Evolutionary conservation across 1,140 invertebrate species (phyloP), one percentile per base, ranked within the genome.

Genomic region (Papilio glaucus): DNA sequence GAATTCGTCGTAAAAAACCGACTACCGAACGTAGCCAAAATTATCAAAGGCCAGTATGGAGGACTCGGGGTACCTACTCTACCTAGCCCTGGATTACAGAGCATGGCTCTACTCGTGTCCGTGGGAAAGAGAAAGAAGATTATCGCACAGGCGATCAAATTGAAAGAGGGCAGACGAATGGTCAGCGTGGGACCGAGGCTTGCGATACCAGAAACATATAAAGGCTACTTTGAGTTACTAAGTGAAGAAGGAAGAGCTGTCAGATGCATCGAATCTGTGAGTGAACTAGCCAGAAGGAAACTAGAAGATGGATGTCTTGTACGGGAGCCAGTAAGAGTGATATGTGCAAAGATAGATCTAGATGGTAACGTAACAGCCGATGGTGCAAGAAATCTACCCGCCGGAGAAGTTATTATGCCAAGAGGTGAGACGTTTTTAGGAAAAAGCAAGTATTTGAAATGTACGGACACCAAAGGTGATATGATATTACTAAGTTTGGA

Each of bases 221-320:
- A 96, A 74, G 98, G 98, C 6, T 99, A 97, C 93, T 99, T 99
- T 88, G 98, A 99, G 93, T 95, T 99, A 38, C 93, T 99, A 26
- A 98, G 97, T 85, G 98, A 99, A 91, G 98, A 99, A 86, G 98
- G 98, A 0, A 94, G 97, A 77, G 96, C 97, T 13, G 97, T 98
- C 1, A 94, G 97, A 63, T 97, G 97, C 77, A 98, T 99, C 79
- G 97, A 98, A 85, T 97, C 96, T 73, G 98, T 99, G 0, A 94
- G 95, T 41, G 97, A 98, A 88, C 88, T 99, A 67, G 95, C 97
- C 1, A 94, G 96, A 72, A 94, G 96, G 53, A 94, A 96, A 75
- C 95, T 98, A 0, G 96, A 96, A 33, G 96, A 97, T 71, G 96
- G 96, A 4, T 97, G 96, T 77, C 92, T 98, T 53, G 97, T 99